These are phyloP conservation scores for Bolinopsis microptera DNA, from an alignment of 37 sponge, comb jelly and placozoan genomes.

Conservation along the genomic window DNA sequence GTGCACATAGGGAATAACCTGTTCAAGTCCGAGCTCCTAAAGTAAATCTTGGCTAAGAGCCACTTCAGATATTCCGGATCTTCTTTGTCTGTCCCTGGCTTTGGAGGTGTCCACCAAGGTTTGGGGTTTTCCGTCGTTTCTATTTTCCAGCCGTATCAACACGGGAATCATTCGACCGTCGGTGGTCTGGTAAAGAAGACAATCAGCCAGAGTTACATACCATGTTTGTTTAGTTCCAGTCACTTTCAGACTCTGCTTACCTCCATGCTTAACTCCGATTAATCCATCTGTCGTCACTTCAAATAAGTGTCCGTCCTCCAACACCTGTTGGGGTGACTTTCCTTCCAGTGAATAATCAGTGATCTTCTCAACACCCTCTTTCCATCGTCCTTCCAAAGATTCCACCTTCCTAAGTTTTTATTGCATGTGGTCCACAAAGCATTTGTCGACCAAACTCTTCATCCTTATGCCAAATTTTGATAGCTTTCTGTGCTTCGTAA, in stretches of 20 bases:
- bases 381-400: background rate
- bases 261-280: background rate
- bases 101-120: background rate
- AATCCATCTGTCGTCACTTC: background rate
- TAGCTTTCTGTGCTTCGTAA: background rate
- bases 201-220: conserved; percentile 10
- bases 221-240: background rate
- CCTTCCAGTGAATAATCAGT: background rate
- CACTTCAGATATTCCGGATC: conserved; percentile 1
- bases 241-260: background rate
- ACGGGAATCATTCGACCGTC: background rate
- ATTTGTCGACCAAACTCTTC: background rate
- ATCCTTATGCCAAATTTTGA: background rate
- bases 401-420: background rate
- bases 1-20: background rate
- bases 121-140: background rate
- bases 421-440: background rate
- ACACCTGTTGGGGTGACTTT: background rate
- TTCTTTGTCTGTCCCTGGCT: background rate
- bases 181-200: background rate
- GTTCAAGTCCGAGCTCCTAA: background rate
- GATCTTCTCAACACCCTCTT: background rate
- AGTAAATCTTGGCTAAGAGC: conserved; percentile 3
- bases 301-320: background rate
- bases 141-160: conserved; percentile 19